A percentile compares a stretch with the other conserved stretches of the same genome.
phyloP scores from a whole-genome alignment of 2,888 invertebrate genomes.

The Cephus sareptanus region DNA sequence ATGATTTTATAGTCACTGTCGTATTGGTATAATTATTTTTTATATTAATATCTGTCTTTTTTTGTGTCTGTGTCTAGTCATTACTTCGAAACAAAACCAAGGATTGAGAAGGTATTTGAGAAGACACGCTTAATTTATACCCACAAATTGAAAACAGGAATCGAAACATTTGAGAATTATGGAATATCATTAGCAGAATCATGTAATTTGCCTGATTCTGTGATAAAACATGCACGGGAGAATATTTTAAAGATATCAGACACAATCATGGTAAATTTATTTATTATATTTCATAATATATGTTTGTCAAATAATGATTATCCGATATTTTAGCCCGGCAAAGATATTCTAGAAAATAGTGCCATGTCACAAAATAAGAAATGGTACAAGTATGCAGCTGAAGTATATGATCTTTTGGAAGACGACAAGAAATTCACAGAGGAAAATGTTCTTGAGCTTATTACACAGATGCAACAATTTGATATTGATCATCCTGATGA shows the following conservation, averaged over 20 bases:
- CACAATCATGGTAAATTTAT: constrained; percentile 59
- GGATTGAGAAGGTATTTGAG: constrained; percentile 52
- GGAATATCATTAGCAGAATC: constrained; percentile 75
- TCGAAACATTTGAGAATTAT: constrained; percentile 73
- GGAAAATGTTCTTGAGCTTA: constrained; percentile 28
- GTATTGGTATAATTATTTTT: background rate
- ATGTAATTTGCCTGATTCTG: constrained; percentile 71
- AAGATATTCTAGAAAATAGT: background rate
- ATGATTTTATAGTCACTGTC: constrained; percentile 2
- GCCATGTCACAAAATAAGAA: constrained; percentile 18
- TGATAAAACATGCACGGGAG: constrained; percentile 69
- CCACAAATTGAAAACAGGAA: constrained; percentile 73
- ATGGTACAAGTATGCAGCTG: constrained; percentile 29
- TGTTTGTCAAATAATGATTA: background rate
- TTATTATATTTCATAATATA: background rate
- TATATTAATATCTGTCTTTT: constrained; percentile 1
- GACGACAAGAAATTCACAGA: constrained; percentile 24
- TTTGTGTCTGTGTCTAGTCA: constrained; percentile 43
- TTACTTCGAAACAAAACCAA: constrained; percentile 65
- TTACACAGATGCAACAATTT: constrained; percentile 23
- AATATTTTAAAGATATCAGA: constrained; percentile 65
- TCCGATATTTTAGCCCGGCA: background rate
- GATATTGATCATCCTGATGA: background rate
- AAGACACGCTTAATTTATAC: constrained; percentile 71
- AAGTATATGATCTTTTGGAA: constrained; percentile 33